Evolutionary conservation across 1,140 invertebrate genomes (phyloP).

Genomic region (Scaptomyza graminum): DNA sequence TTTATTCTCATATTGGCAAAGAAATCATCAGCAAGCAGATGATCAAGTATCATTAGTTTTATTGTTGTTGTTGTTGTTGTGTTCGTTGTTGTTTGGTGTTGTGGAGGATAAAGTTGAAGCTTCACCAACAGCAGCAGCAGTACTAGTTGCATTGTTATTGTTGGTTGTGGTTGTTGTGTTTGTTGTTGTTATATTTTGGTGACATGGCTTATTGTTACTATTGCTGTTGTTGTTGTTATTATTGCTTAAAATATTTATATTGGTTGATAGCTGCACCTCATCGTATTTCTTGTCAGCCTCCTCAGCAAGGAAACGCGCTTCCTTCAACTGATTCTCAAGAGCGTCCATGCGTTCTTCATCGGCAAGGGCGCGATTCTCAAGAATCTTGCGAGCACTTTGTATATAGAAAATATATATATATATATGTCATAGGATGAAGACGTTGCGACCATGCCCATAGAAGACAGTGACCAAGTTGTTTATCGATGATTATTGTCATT

Average conservation of each 20-base stretch:
- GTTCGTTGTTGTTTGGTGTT: slow-evolving; percentile 54
- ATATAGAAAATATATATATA: slow-evolving; percentile 48
- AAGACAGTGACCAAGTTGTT: slow-evolving; percentile 83
- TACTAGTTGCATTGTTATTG: slow-evolving; percentile 74
- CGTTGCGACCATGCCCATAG: slow-evolving; percentile 76
- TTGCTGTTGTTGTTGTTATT: slow-evolving; percentile 63
- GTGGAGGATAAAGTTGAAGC: slow-evolving; percentile 80
- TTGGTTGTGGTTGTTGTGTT: slow-evolving; percentile 68
- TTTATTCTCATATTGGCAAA: slow-evolving; percentile 53
- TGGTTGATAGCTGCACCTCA: slow-evolving; percentile 92
- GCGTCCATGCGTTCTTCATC: slow-evolving; percentile 99
- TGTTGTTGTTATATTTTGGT: slow-evolving; percentile 39
- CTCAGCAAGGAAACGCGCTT: slow-evolving; percentile 99
- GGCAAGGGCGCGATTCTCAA: slow-evolving; percentile 99
- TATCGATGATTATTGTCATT: slow-evolving; percentile 73
- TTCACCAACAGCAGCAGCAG: slow-evolving; percentile 71
- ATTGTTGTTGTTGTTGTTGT: slow-evolving; percentile 64
- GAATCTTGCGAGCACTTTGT: slow-evolving; percentile 98
- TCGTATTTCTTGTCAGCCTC: slow-evolving; percentile 99
- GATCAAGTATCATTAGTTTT: slow-evolving; percentile 68
- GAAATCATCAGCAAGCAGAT: slow-evolving; percentile 57
- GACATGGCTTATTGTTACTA: slow-evolving; percentile 48
- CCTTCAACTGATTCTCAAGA: slow-evolving; percentile 99
- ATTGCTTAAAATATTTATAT: slow-evolving; percentile 71
- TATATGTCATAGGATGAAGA: slow-evolving; percentile 31